Conservation (phyloP, 2,888 invertebrate species). For the Caenorhabditis imperialis region DNA sequence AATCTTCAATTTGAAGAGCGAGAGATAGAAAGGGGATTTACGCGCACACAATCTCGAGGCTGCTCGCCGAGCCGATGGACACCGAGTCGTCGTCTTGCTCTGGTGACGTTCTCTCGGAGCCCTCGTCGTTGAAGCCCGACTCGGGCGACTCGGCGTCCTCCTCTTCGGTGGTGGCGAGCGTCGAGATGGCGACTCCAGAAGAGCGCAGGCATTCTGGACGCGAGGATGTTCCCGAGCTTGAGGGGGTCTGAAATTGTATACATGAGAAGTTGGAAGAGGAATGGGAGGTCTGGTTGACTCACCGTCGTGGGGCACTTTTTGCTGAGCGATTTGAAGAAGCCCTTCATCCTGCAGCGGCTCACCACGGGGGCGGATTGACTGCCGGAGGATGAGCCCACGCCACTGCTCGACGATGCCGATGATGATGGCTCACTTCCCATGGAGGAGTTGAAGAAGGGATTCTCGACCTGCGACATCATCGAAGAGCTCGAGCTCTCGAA, state of each 20-base stretch:
- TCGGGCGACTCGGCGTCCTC: conserved; percentile 64
- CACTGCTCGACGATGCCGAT: conserved; percentile 2
- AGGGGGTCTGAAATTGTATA: conserved; percentile 16
- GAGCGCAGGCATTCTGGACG: conserved; percentile 61
- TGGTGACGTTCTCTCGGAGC: background rate
- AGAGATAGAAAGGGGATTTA: background rate
- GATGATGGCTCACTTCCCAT: conserved; percentile 3
- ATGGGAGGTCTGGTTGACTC: too few species aligned
- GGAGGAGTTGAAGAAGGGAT: conserved; percentile 24
- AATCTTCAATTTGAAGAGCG: too few species aligned
- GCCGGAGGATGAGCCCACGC: background rate
- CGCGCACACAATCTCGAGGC: conserved; percentile 67
- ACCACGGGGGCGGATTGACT: conserved; percentile 10
- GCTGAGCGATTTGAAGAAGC: conserved; percentile 38
- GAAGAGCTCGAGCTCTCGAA: conserved; percentile 30
- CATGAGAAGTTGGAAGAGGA: background rate
- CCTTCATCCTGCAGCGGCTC: conserved; percentile 23
- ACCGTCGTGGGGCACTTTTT: conserved; percentile 21
- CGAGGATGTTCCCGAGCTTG: conserved; percentile 23
- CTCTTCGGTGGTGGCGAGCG: conserved; percentile 53
- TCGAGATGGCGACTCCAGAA: conserved; percentile 46
- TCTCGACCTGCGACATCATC: conserved; percentile 31
- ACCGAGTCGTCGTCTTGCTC: conserved; percentile 65
- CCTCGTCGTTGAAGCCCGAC: conserved; percentile 57
- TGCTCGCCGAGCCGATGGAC: conserved; percentile 66